Base-by-base conservation (phyloP, 2,888 invertebrate genomes). In the Temnothorax ravouxi region DNA sequence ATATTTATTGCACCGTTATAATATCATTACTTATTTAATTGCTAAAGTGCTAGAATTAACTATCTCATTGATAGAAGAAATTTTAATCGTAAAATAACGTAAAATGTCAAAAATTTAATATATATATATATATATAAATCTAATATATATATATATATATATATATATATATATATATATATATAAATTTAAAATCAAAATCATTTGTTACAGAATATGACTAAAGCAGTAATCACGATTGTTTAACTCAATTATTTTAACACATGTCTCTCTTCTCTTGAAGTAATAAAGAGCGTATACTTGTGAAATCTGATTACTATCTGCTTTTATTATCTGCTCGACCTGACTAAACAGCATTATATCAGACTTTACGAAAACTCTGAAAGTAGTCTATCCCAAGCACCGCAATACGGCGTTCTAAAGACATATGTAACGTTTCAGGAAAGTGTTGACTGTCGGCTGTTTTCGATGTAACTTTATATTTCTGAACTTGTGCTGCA, bases 381-480 rank as follows among this genome's bases (percentile, higher is more conserved):
- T 9, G 50, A 38, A 80, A 83, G 47, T 41, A 44, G 66, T 79
- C 56, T 50, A 47, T 66, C 62, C 41, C 13, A 64, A 61, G 41
- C 25, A 54, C n/a, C 18, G 38, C 44, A 82, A 25, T 25, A 67
- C 18, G 38, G 44, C 56, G 34, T 59, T 50, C 44, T 67, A 56
- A 59, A 87, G 90, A 91, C 93, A 93, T 91, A 91, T 93, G 93
- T 86, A 91, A 90, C 92, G 85, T 91, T 93, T 94, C 93, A 93
- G 92, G 91, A 93, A 93, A 94, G 95, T 94, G 94, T 93, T 93
- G 94, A 94, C 92, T 93, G 90, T 89, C 91, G 91, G 88, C 88
- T 94, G 93, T 94, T 94, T 94, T 92, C 88, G 87, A 88, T 93
- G 95, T 94, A 95, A 94, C 94, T 89, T 91, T 93, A 95, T 94